Evolutionary conservation across 2,888 invertebrate species (phyloP), one percentile per base, ranked within the genome.

Genomic region (Fissipunctia ypsillon): DNA sequence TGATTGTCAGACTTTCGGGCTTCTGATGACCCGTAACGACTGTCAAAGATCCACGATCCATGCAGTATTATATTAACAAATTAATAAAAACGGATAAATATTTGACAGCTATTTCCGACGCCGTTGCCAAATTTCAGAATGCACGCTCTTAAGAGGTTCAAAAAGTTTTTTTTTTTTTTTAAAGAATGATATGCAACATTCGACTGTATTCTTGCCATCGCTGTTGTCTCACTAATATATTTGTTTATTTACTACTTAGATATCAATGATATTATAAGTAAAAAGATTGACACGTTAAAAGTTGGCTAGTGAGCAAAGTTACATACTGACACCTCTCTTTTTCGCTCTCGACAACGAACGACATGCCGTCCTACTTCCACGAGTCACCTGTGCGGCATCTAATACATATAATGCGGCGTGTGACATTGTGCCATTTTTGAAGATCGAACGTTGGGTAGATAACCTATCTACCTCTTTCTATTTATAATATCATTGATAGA

Each of bases 171-270:
- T n/a, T n/a, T n/a, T n/a, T n/a, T n/a, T n/a, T n/a, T n/a, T n/a
- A n/a, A n/a, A n/a, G 50, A 52, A 52, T 25, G 14, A 25, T 6
- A n/a, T 12, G n/a, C n/a, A 14, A 50, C 1, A 12, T 61, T 41
- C 12, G 12, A 61, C 3, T 28, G 19, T 43, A 61, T 12, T 19
- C 25, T 22, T 22, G 28, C 22, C 25, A 41, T 35, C n/a, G 50
- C 38, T 57, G 57, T 63, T 48, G 57, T 67, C 41, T 52, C n/a
- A 41, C 56, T 7, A 19, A 41, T 31, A 0, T n/a, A 31, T 41
- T 38, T 31, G 1, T 38, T 63, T 41, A 45, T 48, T 59, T 43
- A 35, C 64, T 64, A 80, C 19, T 43, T 14, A 52, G 3, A 60
- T 45, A 31, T 28, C 48, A 10, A 45, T 19, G 19, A 45, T 48